Conservation (phyloP, 2,888 invertebrate genomes). For the Agapostemon virescens region DNA sequence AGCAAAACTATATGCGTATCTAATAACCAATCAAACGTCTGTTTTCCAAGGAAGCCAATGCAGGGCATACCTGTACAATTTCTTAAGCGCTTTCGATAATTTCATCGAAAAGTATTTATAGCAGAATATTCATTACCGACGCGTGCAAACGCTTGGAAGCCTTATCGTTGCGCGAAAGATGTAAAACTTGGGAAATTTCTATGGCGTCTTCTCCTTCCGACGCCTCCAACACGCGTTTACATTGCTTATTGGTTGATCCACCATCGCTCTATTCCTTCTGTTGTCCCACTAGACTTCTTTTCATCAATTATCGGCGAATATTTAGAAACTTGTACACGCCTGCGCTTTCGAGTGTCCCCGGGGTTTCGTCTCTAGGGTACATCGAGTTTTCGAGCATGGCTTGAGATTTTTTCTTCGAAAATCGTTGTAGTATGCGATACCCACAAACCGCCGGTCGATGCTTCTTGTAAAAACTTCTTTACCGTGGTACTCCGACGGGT, state of each 20-base stretch:
- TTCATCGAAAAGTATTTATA: too few species aligned
- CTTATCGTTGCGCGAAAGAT: too few species aligned
- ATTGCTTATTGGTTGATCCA: too few species aligned
- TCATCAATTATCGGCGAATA: neutral
- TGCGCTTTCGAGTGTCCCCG: neutral
- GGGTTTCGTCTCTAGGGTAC: neutral
- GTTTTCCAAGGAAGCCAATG: too few species aligned
- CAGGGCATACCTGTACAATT: too few species aligned
- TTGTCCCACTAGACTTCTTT: neutral
- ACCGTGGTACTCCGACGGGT: neutral
- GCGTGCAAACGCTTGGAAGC: too few species aligned
- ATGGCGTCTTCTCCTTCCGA: too few species aligned
- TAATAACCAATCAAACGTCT: neutral
- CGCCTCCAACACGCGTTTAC: too few species aligned
- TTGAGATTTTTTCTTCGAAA: slow-evolving; percentile 1
- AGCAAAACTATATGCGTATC: neutral
- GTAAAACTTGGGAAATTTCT: too few species aligned
- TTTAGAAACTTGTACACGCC: neutral
- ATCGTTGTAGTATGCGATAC: slow-evolving; percentile 33
- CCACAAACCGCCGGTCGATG: neutral
- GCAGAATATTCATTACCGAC: too few species aligned
- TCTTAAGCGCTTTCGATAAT: too few species aligned
- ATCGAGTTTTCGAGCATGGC: neutral
- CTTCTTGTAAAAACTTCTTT: neutral
- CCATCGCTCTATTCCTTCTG: too few species aligned